Base-by-base conservation (phyloP, 2,888 invertebrate species). In the Hyppa rectilinea region DNA sequence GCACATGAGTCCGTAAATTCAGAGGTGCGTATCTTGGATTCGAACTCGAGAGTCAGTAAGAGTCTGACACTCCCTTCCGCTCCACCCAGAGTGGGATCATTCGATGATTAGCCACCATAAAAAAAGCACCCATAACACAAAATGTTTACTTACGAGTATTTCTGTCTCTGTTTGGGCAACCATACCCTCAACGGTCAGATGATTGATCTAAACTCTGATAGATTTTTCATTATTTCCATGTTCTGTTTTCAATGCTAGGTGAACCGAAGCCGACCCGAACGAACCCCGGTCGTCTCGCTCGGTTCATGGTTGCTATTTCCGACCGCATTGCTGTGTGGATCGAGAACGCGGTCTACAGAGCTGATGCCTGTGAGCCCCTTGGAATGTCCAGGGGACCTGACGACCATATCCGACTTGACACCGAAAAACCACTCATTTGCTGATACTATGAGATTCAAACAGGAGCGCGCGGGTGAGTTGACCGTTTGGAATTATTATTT, bases 261-360 rank as follows among this genome's bases (percentile, higher is more conserved):
- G 94, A 96, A 81, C 93, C 93, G 4, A 96, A 96, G 73, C 96
- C 96, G 0, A 89, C 94, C 0, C 93, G 96, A 12, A 92, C 91
- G 14, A 92, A 96, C 69, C 92, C 94, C 0, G 94, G 94, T 1
- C 93, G 96, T 2, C 89, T 96, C 0, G 90, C 96, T 0, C 93
- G 96, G 0, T 96, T 96, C 85, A 96, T 96, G 96, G 94, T 96
- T n/a, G 96, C 96, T 4, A 93, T 96, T 58, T 96, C 96, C 0
- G 96, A 96, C 77, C 91, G 96, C 26, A 95, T 96, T 59, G 96
- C 96, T 0, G 95, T 96, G 10, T 96, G 96, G 96, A 94, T 96
- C 14, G 96, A 96, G 84, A 94, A 94, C 71, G 94, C 94, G 0
- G 95, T 96, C 53, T 96, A 96, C 82, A 89, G 94, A 34, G 95